phyloP scores from a whole-genome alignment of 23 tunicate species.

The Halocynthia roretzi region DNA sequence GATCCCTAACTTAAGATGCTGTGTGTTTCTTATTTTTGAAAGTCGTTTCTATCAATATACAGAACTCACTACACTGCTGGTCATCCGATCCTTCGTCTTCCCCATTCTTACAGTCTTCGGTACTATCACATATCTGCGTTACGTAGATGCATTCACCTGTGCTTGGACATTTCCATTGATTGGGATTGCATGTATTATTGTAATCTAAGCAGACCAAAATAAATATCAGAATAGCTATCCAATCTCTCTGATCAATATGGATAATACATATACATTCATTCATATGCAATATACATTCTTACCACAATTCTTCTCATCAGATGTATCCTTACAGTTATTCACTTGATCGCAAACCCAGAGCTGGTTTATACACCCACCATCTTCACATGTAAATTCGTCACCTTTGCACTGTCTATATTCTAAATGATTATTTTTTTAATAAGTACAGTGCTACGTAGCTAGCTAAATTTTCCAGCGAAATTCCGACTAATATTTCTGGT shows the following conservation, averaged over 20 bases:
- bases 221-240: no score
- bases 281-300: background rate
- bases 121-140: constrained; percentile 58
- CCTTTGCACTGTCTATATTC: constrained; percentile 57
- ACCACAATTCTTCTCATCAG: constrained; percentile 66
- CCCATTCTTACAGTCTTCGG: constrained; percentile 42
- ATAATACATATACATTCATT: background rate
- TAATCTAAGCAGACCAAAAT: constrained; percentile 19
- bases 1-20: no score
- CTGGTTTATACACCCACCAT: constrained; percentile 45
- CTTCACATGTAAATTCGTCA: constrained; percentile 51
- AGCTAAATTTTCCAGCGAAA: background rate
- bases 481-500: no score
- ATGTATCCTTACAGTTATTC: constrained; percentile 58
- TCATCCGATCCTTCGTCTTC: constrained; percentile 51
- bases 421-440: constrained; percentile 2
- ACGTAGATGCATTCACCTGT: constrained; percentile 43
- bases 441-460: background rate
- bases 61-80: constrained; percentile 51
- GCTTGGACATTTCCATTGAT: constrained; percentile 79
- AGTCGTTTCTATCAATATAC: background rate
- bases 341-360: constrained; percentile 59
- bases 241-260: background rate
- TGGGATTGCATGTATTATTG: constrained; percentile 44
- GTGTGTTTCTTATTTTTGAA: no score